These are phyloP conservation scores for Natator depressus DNA, from an alignment of 2,113 vertebrate species.

Conservation along the genomic window DNA sequence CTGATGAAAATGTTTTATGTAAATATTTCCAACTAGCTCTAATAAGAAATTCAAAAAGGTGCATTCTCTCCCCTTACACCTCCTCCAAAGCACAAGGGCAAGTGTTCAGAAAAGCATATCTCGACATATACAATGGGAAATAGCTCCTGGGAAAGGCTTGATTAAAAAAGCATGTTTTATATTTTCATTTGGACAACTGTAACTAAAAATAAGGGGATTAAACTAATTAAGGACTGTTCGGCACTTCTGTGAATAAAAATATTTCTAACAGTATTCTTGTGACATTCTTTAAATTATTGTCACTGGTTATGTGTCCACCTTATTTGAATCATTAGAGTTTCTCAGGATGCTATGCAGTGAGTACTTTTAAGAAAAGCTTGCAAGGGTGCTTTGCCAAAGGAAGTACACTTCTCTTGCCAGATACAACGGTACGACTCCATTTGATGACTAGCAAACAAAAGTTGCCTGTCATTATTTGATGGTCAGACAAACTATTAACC, in stretches of 20 bases:
- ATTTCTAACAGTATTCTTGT: background rate
- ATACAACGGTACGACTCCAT: background rate
- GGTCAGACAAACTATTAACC: background rate
- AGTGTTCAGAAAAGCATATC: too few species aligned
- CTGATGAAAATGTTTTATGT: rapidly evolving
- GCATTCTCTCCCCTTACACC: background rate
- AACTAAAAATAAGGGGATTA: background rate
- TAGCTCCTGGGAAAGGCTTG: background rate
- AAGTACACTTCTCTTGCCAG: background rate
- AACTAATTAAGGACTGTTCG: background rate
- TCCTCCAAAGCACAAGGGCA: too few species aligned
- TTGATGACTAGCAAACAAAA: background rate
- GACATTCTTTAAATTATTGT: background rate
- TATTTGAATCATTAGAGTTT: background rate
- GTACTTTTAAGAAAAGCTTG: background rate
- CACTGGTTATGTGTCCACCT: background rate
- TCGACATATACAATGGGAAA: background rate
- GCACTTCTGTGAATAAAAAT: background rate
- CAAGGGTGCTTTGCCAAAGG: background rate
- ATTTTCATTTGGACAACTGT: rapidly evolving
- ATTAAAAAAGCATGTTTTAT: background rate
- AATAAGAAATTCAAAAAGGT: background rate
- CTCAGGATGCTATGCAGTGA: background rate
- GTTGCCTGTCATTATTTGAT: background rate
- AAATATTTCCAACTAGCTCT: rapidly evolving